phyloP scores from a whole-genome alignment of 2,888 invertebrate genomes.

The Pammene aurita region DNA sequence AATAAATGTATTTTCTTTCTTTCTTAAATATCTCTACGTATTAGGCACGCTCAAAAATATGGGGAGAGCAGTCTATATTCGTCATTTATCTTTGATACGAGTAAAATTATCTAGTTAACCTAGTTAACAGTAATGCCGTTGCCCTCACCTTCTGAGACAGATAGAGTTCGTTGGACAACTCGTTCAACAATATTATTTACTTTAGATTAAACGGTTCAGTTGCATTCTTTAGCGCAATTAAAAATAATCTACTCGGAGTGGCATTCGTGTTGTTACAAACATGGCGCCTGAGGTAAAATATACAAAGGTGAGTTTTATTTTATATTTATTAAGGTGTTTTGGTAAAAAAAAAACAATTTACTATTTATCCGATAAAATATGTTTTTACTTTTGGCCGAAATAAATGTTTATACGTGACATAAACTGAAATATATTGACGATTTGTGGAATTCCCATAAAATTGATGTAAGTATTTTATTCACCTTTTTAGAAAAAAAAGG shows the following conservation, averaged over 20 bases:
- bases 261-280: slow-evolving; percentile 2
- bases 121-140: slow-evolving; percentile 13
- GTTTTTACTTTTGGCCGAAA: too few relatives aligned
- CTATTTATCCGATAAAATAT: too few relatives aligned
- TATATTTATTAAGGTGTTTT: background rate
- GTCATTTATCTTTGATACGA: background rate
- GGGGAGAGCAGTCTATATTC: background rate
- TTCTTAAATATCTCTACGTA: too few relatives aligned
- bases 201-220: background rate
- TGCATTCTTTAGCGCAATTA: slow-evolving; percentile 7
- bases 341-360: too few relatives aligned
- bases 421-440: too few relatives aligned
- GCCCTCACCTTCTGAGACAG: slow-evolving; percentile 24
- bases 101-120: slow-evolving; percentile 7
- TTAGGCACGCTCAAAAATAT: too few relatives aligned
- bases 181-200: slow-evolving; percentile 29
- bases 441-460: too few relatives aligned
- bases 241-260: slow-evolving; percentile 15
- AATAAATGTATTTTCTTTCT: too few relatives aligned
- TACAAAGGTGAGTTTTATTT: slow-evolving; percentile 50
- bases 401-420: too few relatives aligned
- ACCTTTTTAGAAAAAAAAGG: too few relatives aligned
- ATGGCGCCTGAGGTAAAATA: slow-evolving; percentile 59
- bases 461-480: too few relatives aligned
- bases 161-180: slow-evolving; percentile 14